Evolutionary conservation across 2,113 vertebrate species (phyloP), one percentile per base, ranked within the genome.

Genomic region (Centropus unirufus): DNA sequence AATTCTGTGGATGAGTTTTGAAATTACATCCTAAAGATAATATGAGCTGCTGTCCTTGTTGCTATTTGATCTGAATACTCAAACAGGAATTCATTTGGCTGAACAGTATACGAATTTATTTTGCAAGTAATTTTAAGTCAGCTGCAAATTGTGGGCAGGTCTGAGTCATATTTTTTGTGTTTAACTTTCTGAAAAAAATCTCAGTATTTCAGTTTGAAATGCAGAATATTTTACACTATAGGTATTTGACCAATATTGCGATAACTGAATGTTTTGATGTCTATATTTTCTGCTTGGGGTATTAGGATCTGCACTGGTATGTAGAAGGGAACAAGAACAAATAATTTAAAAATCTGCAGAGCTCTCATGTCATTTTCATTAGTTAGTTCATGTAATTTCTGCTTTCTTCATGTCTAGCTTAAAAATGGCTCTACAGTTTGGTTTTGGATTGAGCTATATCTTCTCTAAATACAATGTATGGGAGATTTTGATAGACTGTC

Each of bases 61-160:
- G 39, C 75, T 90, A 9, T 85, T 95, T 88, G 83, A 68, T 72
- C 87, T 92, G 66, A 79, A 72, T 85, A 61, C 54, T 96, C 77
- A 79, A 8, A 59, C 80, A 42, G 69, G 52, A 74, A 87, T 96
- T 96, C 32, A 72, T 74, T 87, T 69, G 67, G 36, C 18, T 94
- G 87, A 92, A 83, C 67, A 92, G 78, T 70, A 83, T 34, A 30
- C 83, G 62, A 83, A 86, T 94, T 69, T 96, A 55, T 93, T 97
- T 96, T 92, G 94, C 69, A 94, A 90, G 39, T 80, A 5, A 92
- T 70, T 90, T 92, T 34, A 78, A 95, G 84, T 93, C 91, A 86
- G 76, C 83, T 91, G 90, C 72, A 96, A 64, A 90, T 80, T 59
- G 32, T 83, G 42, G 80, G 73, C 42, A 87, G 82, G 63, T 55